Evolutionary conservation across 2,888 invertebrate species (phyloP), one percentile per base, ranked within the genome.

Genomic region (Lacanobia oleracea): DNA sequence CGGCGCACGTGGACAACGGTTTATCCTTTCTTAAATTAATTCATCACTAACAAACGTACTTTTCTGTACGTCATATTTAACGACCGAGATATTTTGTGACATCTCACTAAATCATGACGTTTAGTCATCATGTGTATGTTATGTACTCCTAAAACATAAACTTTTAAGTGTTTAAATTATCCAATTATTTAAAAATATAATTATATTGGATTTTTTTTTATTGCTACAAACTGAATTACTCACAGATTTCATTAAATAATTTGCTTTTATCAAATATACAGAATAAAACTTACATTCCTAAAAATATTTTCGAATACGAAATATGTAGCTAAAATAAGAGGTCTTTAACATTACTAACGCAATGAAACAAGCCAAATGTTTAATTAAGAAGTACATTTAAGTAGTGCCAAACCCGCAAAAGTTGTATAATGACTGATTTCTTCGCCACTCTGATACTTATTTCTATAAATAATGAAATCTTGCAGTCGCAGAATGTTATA

Each of bases 301-400:
- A 37, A 53, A 68, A 61, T 67, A 61, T 61, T 71, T 67, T 67
- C 71, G 51, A 76, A 79, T 81, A 81, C 71, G 53, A 71, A 69
- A 56, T 70, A 76, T 63, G 50, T 70, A 76, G 53, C 27, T 66
- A 56, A 67, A 62, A 57, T 65, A 75, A 80, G 48, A 48, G 54
- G 51, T 56, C 40, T 57, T 68, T 48, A 43, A 62, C 56, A 75
- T 75, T 59, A 61, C 48, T 79, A 62, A 74, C 48, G 61, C 54
- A 61, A 67, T 45, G 60, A 70, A 18, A 51, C 54, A 72, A 77
- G 71, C 60, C 54, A 51, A 27, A 59, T 45, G 23, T 61, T 60
- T 62, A 48, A 48, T 57, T 54, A 51, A 51, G 7, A 45, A 67
- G 33, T 45, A 79, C 6, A 43, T 27, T 59, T 72, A 74, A 60